Percentiles rank a stretch among this genome's conserved stretches.
Evolutionary conservation across 2,113 vertebrate genomes (phyloP).

Genomic region (Ophthalmolycus amberensis): DNA sequence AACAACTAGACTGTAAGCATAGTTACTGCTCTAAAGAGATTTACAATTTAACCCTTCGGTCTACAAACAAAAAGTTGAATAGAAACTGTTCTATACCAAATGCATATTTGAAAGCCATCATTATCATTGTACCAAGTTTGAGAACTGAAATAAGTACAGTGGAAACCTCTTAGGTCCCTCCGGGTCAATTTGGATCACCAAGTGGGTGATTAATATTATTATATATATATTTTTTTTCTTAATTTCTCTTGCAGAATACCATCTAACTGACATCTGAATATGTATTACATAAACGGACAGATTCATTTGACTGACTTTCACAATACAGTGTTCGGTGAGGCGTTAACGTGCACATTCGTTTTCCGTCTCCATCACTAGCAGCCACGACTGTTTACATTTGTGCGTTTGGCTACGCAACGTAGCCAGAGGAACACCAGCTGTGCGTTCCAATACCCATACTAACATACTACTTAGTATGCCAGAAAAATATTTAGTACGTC

Average conservation of each 20-base stretch:
- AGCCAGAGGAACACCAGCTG: not conserved
- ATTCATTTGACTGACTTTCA: not conserved
- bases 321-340: not conserved
- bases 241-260: not conserved
- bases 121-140: not conserved
- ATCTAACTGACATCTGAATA: not conserved
- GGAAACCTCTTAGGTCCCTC: not conserved
- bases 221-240: not conserved
- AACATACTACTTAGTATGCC: no score
- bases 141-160: not conserved
- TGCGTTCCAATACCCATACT: no score
- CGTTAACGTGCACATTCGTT: no score
- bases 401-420: not conserved
- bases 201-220: not conserved
- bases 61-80: not conserved
- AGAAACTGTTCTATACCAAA: not conserved
- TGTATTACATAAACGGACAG: not conserved
- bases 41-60: not conserved
- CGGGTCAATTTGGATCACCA: not conserved
- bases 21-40: not conserved
- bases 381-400: not conserved
- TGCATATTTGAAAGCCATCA: conserved; percentile 1
- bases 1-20: not conserved
- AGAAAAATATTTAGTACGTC: no score
- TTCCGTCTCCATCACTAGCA: not conserved